Conservation (phyloP, 2,888 invertebrate genomes). For the Darwinula stevensoni region DNA sequence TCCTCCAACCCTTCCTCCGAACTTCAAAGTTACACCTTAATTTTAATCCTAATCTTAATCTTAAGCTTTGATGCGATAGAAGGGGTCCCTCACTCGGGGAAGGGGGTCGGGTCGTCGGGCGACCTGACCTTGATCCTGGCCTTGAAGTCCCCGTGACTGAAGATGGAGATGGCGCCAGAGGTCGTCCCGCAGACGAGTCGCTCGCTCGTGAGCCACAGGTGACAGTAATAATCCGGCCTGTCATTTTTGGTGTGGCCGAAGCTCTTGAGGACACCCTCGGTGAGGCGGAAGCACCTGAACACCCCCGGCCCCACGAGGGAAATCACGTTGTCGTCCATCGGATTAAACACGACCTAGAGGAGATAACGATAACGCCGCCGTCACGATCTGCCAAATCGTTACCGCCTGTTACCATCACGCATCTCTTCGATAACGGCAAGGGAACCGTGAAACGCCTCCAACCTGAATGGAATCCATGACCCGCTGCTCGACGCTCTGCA, state of each 20-base stretch:
- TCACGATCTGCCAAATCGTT: too few species aligned
- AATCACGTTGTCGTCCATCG: conserved; percentile 1
- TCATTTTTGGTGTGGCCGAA: not conserved
- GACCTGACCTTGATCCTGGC: conserved; percentile 1
- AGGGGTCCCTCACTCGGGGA: too few species aligned
- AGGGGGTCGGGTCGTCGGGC: not conserved
- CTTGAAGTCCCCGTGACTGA: conserved; percentile 2
- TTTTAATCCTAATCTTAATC: too few species aligned
- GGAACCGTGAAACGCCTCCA: too few species aligned
- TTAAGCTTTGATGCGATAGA: too few species aligned
- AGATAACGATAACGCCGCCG: too few species aligned
- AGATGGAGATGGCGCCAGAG: not conserved
- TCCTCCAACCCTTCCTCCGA: too few species aligned
- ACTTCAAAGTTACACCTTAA: too few species aligned
- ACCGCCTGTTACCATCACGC: too few species aligned
- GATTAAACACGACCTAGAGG: conserved; percentile 1
- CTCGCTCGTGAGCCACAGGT: not conserved
- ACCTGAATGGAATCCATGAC: too few species aligned
- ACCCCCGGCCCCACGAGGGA: not conserved
- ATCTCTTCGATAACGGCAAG: too few species aligned
- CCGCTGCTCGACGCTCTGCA: too few species aligned
- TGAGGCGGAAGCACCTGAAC: conserved; percentile 1
- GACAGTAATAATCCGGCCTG: not conserved
- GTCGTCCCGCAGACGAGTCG: not conserved
- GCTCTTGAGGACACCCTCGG: not conserved